Conservation (phyloP, 2,113 vertebrate species). For the Setophaga kirtlandii region DNA sequence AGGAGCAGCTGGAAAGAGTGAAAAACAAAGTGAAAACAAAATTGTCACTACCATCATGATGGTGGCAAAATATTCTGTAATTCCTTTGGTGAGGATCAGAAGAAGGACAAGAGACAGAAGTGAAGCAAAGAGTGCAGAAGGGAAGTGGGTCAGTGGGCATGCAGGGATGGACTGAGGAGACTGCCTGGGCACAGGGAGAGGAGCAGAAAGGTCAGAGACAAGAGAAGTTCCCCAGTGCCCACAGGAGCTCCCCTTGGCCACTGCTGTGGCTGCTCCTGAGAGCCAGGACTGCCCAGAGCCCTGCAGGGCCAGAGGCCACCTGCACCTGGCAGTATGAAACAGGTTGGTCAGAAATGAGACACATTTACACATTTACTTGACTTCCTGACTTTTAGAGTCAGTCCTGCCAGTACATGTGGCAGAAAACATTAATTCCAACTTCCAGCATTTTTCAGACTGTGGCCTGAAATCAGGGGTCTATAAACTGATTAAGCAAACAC, state of each 20-base stretch:
- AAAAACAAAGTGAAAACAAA: neutral
- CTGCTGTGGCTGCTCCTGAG: too few species aligned
- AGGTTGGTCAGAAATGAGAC: accelerated
- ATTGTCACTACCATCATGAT: neutral
- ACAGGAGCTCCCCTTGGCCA: neutral
- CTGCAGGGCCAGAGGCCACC: neutral
- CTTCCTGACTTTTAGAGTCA: neutral
- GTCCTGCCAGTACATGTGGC: accelerated
- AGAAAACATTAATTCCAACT: neutral
- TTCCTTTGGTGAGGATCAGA: neutral
- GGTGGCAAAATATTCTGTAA: neutral
- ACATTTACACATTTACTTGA: neutral
- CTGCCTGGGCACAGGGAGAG: neutral
- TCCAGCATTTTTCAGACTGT: neutral
- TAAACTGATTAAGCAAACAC: neutral
- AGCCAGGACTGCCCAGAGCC: neutral
- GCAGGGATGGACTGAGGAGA: neutral
- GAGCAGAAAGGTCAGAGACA: neutral
- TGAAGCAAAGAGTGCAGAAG: neutral
- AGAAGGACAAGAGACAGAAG: neutral
- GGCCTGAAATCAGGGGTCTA: neutral
- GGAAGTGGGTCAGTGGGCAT: neutral
- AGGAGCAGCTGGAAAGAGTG: neutral
- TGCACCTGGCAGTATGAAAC: neutral
- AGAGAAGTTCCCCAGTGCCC: neutral